Evolutionary conservation across 2,888 invertebrate genomes (phyloP), one percentile per base, ranked within the genome.

Genomic region (Machimus atricapillus): DNA sequence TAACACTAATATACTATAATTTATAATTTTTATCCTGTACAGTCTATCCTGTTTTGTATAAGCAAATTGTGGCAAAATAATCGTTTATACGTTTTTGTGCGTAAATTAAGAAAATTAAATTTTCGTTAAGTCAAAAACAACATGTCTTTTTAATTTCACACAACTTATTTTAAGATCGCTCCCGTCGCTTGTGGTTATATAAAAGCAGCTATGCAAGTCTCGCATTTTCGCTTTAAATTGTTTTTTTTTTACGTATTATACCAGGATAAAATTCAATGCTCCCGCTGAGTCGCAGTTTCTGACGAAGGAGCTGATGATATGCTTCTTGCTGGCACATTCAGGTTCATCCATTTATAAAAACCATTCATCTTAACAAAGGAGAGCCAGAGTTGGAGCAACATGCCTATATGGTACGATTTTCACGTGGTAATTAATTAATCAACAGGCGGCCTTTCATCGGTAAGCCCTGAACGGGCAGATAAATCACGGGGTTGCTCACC

Each of bases 371-470:
- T 76, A 76, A 76, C 37, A 76, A 37, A 37, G 34, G 34, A 37
- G 31, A 23, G 19, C 1, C 66, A 14, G 66, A 3, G n/a, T 37
- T 76, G 12, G 16, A 37, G 27, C 19, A 37, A 19, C 19, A 76
- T 76, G 27, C 76, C 76, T 34, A n/a, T 34, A n/a, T 31, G 8
- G 76, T 76, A 14, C 16, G 0, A 76, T n/a, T 76, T 76, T 76
- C 76, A 76, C 76, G 37, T 76, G 76, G 37, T 34, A 37, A 76
- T 76, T 76, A 76, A 76, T 76, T 76, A 76, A 76, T 76, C 76
- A 76, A 76, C 76, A 76, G 76, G 76, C 76, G 76, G 76, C 34
- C 76, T 76, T 76, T 76, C 76, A 76, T 76, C 76, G 76, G 76
- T 34, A 34, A 76, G 16, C 76, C 37, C 34, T 76, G 76, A 8